These are phyloP conservation scores for Drosophila kepulauana DNA, from an alignment of 1,140 invertebrate genomes.

Conservation along the genomic window DNA sequence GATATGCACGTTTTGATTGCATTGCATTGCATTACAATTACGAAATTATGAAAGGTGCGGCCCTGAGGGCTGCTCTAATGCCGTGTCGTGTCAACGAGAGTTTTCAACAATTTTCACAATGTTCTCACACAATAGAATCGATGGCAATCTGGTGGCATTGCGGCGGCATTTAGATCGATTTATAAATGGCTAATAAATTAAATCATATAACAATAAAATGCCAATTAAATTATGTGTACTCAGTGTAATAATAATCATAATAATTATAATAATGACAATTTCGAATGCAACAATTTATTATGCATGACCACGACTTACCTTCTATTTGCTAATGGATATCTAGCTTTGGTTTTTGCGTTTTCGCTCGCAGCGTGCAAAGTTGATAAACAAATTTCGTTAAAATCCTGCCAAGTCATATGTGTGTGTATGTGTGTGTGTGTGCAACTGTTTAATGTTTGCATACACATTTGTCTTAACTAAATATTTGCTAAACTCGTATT, in stretches of 20 bases:
- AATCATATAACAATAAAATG: constrained; percentile 68
- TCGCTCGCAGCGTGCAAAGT: constrained; percentile 62
- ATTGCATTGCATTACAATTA: constrained; percentile 62
- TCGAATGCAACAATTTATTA: constrained; percentile 32
- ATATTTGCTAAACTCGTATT: constrained; percentile 4
- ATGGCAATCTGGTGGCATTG: background rate
- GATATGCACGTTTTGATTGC: constrained; percentile 70
- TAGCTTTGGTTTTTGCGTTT: constrained; percentile 13
- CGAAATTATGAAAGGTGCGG: constrained; percentile 13
- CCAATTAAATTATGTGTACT: constrained; percentile 53
- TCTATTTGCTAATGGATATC: constrained; percentile 53
- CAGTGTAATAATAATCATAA: constrained; percentile 40
- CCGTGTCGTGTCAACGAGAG: constrained; percentile 9
- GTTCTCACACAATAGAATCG: background rate
- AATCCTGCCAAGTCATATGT: constrained; percentile 2
- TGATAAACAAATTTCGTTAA: constrained; percentile 37
- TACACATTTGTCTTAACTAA: constrained; percentile 8
- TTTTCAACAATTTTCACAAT: constrained; percentile 23
- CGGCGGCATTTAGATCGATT: constrained; percentile 18
- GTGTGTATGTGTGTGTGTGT: background rate
- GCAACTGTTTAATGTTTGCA: constrained; percentile 2
- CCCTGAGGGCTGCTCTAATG: constrained; percentile 1
- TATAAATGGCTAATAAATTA: constrained; percentile 57
- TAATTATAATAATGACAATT: constrained; percentile 27
- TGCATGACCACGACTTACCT: constrained; percentile 67